Base-by-base conservation (phyloP, 1,140 invertebrate genomes). In the Zaprionus tsacasi region DNA sequence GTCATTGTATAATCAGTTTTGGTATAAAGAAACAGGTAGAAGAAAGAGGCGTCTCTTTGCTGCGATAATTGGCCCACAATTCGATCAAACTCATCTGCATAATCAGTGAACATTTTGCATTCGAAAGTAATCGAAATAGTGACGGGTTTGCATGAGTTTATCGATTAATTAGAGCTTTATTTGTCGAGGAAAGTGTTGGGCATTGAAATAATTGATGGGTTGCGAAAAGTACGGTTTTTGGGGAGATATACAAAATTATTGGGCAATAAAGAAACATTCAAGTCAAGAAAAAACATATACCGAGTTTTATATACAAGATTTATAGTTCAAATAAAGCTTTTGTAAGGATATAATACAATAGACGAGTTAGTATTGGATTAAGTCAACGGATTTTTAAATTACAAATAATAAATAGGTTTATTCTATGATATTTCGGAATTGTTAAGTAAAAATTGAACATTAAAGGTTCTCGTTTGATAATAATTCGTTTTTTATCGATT, bases 1-100 rank as follows among this genome's bases (percentile, higher is more conserved):
- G 17, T 21, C 33, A 64, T 65, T 36, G 48, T 50, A 25, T 36
- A 68, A 59, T 13, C 12, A 40, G 6, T n/a, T n/a, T n/a, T 30
- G 52, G 52, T 25, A 2, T 17, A n/a, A 15, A 13, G 2, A 56
- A 17, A 4, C 40, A 21, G 17, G 6, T 25, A 40, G 12, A 35
- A 8, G 30, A 55, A 25, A 55, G 36, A 25, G 63, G 27, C 40
- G 40, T 45, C 40, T 6, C 15, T 45, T 45, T 6, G 33, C 5
- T 45, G 40, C 40, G 25, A 55, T 25, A 55, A 55, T 30, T 25
- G 52, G 27, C 40, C 15, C n/a, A 27, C 21, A 6, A 13, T 55
- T 30, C n/a, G 21, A 12, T 30, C n/a, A 33, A 12, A 12, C 52
- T 55, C 21, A 55, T 55, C 13, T 55, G 52, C 27, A 55, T 55